Evolutionary conservation across 2,888 invertebrate species (phyloP).

Genomic region (Hermodice carunculata): DNA sequence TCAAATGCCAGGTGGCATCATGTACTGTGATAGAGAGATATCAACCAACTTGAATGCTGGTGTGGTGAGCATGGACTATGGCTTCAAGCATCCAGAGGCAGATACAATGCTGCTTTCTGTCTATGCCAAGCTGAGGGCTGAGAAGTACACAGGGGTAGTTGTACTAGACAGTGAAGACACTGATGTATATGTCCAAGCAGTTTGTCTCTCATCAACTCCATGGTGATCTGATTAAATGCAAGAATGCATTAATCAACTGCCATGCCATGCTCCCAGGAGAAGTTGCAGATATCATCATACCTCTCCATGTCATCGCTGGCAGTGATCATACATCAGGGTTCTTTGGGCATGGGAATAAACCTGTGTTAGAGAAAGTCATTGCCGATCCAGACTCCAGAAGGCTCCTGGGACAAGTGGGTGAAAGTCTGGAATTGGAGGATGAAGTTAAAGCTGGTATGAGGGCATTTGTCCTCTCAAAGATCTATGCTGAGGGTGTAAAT

Average conservation of each 20-base stretch:
- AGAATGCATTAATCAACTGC: background rate
- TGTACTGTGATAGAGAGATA: background rate
- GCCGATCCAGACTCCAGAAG: background rate
- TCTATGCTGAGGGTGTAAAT: background rate
- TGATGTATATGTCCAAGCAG: slow-evolving; percentile 2
- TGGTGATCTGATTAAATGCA: slow-evolving; percentile 4
- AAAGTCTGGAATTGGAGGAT: background rate
- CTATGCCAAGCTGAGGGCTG: background rate
- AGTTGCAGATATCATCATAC: background rate
- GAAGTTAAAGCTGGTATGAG: slow-evolving; percentile 2
- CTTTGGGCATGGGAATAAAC: background rate
- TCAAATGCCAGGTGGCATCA: background rate
- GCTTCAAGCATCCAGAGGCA: slow-evolving; percentile 1
- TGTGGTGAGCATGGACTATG: background rate
- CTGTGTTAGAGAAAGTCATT: background rate
- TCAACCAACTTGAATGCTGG: background rate
- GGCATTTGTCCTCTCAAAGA: background rate
- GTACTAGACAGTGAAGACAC: too few species aligned
- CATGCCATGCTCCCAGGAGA: background rate
- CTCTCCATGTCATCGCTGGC: background rate
- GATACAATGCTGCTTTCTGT: too few species aligned
- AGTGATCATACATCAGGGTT: background rate
- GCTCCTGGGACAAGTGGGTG: background rate
- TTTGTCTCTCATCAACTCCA: background rate
- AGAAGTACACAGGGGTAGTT: background rate